Conservation (phyloP, 2,888 invertebrate genomes). For the Calliphora vomitoria region DNA sequence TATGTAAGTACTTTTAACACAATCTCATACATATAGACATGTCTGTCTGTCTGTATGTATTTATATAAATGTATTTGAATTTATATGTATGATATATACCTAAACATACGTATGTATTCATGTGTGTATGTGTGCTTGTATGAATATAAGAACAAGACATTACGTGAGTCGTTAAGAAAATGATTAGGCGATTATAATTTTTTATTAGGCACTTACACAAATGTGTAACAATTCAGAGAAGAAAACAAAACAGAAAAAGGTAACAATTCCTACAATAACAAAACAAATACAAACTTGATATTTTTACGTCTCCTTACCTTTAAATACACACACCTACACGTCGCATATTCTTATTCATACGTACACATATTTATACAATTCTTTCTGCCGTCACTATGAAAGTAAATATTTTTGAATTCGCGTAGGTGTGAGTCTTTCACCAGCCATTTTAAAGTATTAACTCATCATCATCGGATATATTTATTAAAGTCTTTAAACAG, state of each 20-base stretch:
- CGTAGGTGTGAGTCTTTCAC: background rate
- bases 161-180: slow-evolving; percentile 73
- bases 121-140: background rate
- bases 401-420: background rate
- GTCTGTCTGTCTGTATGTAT: background rate
- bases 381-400: background rate
- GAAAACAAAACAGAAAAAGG: slow-evolving; percentile 18
- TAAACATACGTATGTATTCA: too few species aligned
- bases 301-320: slow-evolving; percentile 11
- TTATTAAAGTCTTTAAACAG: too few species aligned
- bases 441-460: slow-evolving; percentile 7
- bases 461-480: background rate
- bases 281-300: slow-evolving; percentile 26
- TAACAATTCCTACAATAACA: slow-evolving; percentile 12
- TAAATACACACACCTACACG: background rate
- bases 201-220: slow-evolving; percentile 75
- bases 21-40: background rate
- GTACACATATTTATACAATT: background rate
- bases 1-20: slow-evolving; percentile 1
- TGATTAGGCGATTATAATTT: slow-evolving; percentile 76
- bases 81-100: background rate
- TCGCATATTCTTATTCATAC: too few species aligned
- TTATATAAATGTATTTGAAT: background rate
- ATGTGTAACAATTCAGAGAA: slow-evolving; percentile 71
- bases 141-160: slow-evolving; percentile 45